phyloP scores from a whole-genome alignment of 2,888 invertebrate species.

The Luperina nickerlii region DNA sequence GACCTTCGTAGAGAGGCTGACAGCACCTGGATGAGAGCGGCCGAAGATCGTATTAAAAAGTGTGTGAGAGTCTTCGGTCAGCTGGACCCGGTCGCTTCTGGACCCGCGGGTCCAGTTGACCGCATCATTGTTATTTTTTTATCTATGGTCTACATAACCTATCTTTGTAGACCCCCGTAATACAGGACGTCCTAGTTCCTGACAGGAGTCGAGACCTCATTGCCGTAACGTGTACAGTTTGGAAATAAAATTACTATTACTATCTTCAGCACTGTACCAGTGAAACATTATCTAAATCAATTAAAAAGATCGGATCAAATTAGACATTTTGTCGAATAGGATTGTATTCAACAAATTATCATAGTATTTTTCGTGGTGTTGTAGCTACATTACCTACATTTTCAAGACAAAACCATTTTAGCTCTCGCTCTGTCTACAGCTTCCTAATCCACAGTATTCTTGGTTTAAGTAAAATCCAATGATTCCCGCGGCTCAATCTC shows the following conservation, averaged over 20 bases:
- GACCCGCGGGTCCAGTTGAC: too few species aligned
- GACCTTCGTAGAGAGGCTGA: too few species aligned
- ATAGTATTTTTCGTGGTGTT: not conserved
- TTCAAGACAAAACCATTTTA: not conserved
- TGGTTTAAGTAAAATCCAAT: slow-evolving; percentile 62
- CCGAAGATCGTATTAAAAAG: too few species aligned
- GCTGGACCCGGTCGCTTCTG: too few species aligned
- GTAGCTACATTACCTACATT: not conserved
- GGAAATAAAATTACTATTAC: not conserved
- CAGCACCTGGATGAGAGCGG: too few species aligned
- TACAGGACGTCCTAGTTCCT: not conserved
- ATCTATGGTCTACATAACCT: too few species aligned
- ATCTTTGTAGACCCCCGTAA: not conserved
- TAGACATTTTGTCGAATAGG: not conserved
- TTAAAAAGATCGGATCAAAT: not conserved
- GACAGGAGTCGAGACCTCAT: not conserved
- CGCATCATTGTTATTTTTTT: too few species aligned
- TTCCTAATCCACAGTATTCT: slow-evolving; percentile 33
- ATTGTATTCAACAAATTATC: too few species aligned
- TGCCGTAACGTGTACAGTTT: not conserved
- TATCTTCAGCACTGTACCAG: not conserved
- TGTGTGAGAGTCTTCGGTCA: too few species aligned
- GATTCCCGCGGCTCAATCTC: slow-evolving; percentile 72
- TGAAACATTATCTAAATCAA: not conserved
- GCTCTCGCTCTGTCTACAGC: slow-evolving; percentile 4